Evolutionary conservation across 2,888 invertebrate genomes (phyloP), one percentile per base, ranked within the genome.

Genomic region (Adelognathus sp.): DNA sequence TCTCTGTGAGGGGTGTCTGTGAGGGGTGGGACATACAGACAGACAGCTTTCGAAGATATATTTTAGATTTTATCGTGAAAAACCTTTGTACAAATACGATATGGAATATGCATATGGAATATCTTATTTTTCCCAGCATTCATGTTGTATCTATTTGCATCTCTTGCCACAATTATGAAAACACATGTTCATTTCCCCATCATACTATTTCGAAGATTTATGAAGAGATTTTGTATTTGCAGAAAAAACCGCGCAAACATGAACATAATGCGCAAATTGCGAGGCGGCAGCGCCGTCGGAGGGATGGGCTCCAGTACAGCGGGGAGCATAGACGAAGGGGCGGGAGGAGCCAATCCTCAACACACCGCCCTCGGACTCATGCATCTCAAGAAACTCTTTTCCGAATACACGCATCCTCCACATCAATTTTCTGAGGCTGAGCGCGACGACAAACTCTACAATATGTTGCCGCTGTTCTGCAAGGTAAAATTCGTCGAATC

Each of bases 381-480:
- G 95, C 99, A 99, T 90, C 94, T 99, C 61, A 97, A 98, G 89
- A 99, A 99, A 92, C 94, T 99, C 41, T 99, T 99, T 92, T 95
- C 97, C 64, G 99, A 99, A 91, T 98, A 98, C 89, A 96, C 96
- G 36, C 98, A 98, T 92, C 97, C 98, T 41, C 93, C 96, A 39
- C 96, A 97, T 85, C 95, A 96, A 2, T 93, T 97, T 11, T 94
- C 94, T 46, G 97, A 97, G 81, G 93, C 94, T 70, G 97, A 98
- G 91, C 95, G 96, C 88, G 98, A 99, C 92, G 97, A 97, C 89
- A 98, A 98, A 92, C 93, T 99, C 11, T 98, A 98, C 92, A 98
- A 98, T 91, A 98, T 99, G 98, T 93, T 99, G 90, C 99, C 99
- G 70, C 93, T 99, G 41, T 99, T 99, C 93, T 98, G 98, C 93